Conservation (phyloP, 1,140 invertebrate species). For the Antheraea pernyi region DNA sequence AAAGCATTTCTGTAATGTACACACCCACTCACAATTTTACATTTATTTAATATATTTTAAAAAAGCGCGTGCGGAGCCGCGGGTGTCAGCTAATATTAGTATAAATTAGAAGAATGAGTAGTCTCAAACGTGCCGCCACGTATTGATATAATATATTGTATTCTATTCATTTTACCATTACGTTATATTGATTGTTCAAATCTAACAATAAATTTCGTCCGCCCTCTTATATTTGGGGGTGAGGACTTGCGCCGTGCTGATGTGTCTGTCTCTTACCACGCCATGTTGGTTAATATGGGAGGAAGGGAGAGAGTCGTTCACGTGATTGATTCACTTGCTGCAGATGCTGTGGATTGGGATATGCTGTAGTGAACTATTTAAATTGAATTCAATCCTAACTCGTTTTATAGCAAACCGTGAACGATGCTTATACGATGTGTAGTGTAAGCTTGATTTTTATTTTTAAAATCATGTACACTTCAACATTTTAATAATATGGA, state of each 20-base stretch:
- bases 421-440: no score
- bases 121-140: no score
- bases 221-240: slow-evolving; percentile 36
- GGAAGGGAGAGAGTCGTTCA: slow-evolving; percentile 38
- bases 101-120: no score
- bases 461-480: no score
- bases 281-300: slow-evolving; percentile 17
- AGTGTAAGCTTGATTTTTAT: no score
- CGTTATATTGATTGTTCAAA: slow-evolving; percentile 55
- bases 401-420: neutral
- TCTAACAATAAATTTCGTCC: slow-evolving; percentile 36
- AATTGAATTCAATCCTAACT: neutral
- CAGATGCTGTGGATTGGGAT: slow-evolving; percentile 54
- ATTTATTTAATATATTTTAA: no score
- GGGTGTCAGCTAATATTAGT: no score
- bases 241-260: slow-evolving; percentile 54
- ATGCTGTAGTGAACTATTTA: slow-evolving; percentile 42
- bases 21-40: no score
- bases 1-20: no score
- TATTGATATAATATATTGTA: no score
- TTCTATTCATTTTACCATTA: neutral
- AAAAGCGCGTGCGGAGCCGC: no score
- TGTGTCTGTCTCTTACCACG: slow-evolving; percentile 33
- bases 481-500: no score
- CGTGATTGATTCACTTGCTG: slow-evolving; percentile 63